Evolutionary conservation across 2,797 vertebrate genomes (phyloP), one percentile per base, ranked within the genome.

Genomic region (Streptopelia turtur): DNA sequence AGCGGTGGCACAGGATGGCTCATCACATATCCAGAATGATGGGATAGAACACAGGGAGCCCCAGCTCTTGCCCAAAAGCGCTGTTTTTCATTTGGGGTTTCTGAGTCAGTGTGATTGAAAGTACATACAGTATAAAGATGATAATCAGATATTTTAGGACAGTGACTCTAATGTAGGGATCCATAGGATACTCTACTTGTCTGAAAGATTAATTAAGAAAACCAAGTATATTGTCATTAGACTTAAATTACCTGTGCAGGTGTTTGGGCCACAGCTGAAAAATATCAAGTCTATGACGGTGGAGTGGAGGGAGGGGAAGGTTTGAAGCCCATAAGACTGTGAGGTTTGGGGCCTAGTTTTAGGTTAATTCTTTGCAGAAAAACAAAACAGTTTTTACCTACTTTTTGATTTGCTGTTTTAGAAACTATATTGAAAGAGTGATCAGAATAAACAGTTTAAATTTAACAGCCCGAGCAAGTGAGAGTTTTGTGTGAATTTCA

Each of bases 71-170:
- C 37, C 16, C 23, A 24, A 23, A 35, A 35, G 8, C 37, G 9
- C 13, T 30, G 4, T 3, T 41, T 65, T 65, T 70, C 20, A 20
- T 45, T 57, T 39, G 35, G 39, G 45, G 17, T 27, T 68, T 55
- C 25, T 41, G 39, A 43, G 30, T 41, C 8, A 8, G 8, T 10
- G 9, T 60, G 18, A 17, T 21, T 70, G 17, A 35, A 80, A 52
- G 49, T 57, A 7, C 20, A 10, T 1, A 0, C 30, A 4, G 3
- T 53, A 5, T 24, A 43, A 25, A 43, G 10, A 7, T 39, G 11
- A 13, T 53, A 16, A 15, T 49, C 5, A 5, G 21, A 2, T 71
- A 27, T 53, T 63, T 87, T 27, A 18, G 7, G 71, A 5, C 30
- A 30, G 35, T 33, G 24, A 5, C 41, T 61, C 24, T 57, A 25